Conservation (phyloP, 2,797 vertebrate genomes). For the Lagocephalus sceleratus region DNA sequence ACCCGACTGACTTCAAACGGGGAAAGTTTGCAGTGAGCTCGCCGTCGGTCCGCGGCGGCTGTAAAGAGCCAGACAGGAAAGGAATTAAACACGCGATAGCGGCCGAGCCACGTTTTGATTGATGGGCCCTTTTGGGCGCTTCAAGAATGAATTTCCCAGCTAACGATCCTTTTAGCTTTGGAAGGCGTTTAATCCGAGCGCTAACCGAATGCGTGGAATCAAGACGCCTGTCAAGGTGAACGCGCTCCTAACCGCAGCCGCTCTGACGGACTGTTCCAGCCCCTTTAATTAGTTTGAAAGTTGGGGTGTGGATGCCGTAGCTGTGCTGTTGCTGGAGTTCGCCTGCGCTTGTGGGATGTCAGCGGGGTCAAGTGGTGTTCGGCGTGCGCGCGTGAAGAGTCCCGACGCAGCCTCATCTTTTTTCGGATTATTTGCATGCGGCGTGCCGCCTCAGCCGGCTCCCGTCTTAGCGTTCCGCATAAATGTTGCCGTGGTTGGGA, state of each 20-base stretch:
- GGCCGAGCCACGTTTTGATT: conserved; percentile 55
- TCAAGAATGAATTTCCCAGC: conserved; percentile 58
- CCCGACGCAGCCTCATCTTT: conserved; percentile 77
- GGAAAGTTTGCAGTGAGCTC: conserved; percentile 53
- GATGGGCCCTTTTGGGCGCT: conserved; percentile 55
- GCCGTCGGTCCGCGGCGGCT: conserved; percentile 29
- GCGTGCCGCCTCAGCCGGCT: conserved; percentile 64
- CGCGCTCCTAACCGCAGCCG: conserved; percentile 13
- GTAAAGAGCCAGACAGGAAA: conserved; percentile 50
- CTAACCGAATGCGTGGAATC: conserved; percentile 38
- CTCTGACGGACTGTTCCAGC: not conserved
- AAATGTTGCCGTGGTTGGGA: conserved; percentile 73
- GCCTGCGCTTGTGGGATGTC: conserved; percentile 50
- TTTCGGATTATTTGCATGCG: conserved; percentile 57
- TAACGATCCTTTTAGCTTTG: conserved; percentile 65
- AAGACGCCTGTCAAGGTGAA: conserved; percentile 42
- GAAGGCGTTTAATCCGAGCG: conserved; percentile 63
- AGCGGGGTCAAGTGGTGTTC: conserved; percentile 74
- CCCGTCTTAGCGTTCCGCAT: conserved; percentile 57
- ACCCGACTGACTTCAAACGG: conserved; percentile 48
- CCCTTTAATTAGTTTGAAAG: no score
- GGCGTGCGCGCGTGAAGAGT: conserved; percentile 66
- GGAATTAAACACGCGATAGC: conserved; percentile 50
- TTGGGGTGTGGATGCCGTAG: no score
- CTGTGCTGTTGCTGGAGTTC: conserved; percentile 13